Conservation (phyloP, 2,113 vertebrate species). For the Muntiacus muntjak region DNA sequence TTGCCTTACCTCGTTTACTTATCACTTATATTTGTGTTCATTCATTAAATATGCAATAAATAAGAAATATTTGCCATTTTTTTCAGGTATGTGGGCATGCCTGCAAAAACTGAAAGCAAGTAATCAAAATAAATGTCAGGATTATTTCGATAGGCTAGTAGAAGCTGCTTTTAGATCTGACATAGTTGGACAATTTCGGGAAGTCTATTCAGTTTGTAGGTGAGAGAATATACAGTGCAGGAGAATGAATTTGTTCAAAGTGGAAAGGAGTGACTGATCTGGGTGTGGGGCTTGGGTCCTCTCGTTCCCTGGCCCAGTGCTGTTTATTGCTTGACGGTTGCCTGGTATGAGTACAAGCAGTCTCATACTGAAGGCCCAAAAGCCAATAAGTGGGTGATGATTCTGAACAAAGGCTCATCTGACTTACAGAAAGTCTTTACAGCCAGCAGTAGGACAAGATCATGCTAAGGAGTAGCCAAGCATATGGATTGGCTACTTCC, state of each 20-base stretch:
- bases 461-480: background rate
- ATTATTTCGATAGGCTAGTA: background rate
- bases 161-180: background rate
- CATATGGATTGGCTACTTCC: no score
- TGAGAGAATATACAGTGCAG: background rate
- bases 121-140: background rate
- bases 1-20: background rate
- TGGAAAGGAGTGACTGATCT: background rate
- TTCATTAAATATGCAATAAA: background rate
- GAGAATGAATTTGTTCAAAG: background rate
- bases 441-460: background rate
- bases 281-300: background rate
- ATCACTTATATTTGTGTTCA: background rate
- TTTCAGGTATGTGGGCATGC: background rate
- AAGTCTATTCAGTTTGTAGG: background rate
- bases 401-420: background rate
- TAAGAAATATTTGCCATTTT: background rate
- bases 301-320: background rate
- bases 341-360: background rate
- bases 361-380: background rate
- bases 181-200: background rate
- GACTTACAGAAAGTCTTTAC: background rate
- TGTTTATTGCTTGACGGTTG: background rate
- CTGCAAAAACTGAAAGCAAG: background rate
- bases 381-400: background rate